A percentile compares a stretch with the other conserved stretches of the same genome.
Conservation (phyloP, 1,140 invertebrate species). For the Brachionus calyciflorus region DNA sequence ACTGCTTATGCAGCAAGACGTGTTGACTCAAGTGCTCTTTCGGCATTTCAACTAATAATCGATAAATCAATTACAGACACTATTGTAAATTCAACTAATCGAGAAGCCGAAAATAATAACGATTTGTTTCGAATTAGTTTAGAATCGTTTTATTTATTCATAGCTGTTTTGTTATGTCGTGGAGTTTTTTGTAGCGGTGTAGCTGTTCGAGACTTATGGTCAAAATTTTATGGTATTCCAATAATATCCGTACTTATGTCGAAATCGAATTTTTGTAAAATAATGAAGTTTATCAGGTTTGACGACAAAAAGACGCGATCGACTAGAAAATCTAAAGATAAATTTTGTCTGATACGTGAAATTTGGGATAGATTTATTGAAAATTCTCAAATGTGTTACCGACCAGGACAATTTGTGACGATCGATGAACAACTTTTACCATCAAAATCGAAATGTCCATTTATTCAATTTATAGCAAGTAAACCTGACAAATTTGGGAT, state of each 20-base stretch:
- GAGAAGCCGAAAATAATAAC: not conserved
- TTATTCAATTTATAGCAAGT: conserved; percentile 48
- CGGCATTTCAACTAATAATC: not conserved
- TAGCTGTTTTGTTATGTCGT: not conserved
- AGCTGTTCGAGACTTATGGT: not conserved
- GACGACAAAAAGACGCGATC: conserved; percentile 34
- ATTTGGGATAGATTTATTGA: conserved; percentile 48
- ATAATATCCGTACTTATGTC: conserved; percentile 12
- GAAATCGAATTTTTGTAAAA: conserved; percentile 40
- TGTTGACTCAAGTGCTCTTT: not conserved
- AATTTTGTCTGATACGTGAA: conserved; percentile 47
- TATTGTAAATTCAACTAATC: not conserved
- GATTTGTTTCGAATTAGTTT: not conserved
- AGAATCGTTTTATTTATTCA: not conserved
- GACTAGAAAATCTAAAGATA: conserved; percentile 3
- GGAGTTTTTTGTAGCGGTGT: conserved; percentile 4
- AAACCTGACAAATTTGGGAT: conserved; percentile 50
- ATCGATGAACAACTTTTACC: conserved; percentile 48
- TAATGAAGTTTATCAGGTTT: conserved; percentile 46
- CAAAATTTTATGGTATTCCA: not conserved
- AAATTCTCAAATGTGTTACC: conserved; percentile 47
- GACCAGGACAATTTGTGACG: conserved; percentile 37
- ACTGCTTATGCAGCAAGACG: not conserved
- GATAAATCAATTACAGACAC: not conserved
- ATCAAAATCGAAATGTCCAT: conserved; percentile 44